A percentile compares a stretch with the other conserved stretches of the same genome.
Evolutionary conservation across 2,888 invertebrate genomes (phyloP).

Genomic region (Tholera decimalis): DNA sequence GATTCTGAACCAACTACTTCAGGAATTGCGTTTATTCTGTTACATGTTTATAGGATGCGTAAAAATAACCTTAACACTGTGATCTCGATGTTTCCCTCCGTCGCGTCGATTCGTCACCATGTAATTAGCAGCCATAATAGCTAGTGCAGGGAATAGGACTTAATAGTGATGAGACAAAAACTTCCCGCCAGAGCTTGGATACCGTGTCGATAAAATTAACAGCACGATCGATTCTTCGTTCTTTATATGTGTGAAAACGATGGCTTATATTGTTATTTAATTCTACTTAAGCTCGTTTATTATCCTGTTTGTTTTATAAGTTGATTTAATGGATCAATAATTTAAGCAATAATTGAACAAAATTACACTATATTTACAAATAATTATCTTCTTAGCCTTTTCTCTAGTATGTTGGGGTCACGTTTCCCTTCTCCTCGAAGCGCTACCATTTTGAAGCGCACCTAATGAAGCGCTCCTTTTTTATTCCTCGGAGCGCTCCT

Average conservation of each 20-base stretch:
- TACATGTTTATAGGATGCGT: conserved; percentile 48
- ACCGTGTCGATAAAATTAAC: conserved; percentile 27
- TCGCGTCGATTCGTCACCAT: conserved; percentile 32
- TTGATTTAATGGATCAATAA: conserved; percentile 4
- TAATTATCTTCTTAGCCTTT: too few species aligned
- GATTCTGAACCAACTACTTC: too few species aligned
- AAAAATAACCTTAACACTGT: conserved; percentile 54
- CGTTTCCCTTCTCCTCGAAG: too few species aligned
- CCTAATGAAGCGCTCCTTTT: too few species aligned
- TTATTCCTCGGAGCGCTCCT: too few species aligned
- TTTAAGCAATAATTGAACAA: neutral
- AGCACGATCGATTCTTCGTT: neutral
- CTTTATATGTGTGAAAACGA: conserved; percentile 21
- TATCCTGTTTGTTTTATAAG: neutral
- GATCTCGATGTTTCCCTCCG: conserved; percentile 37
- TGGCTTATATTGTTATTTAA: conserved; percentile 5
- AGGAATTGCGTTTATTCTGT: too few species aligned
- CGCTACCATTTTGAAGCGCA: too few species aligned
- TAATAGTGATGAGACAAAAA: conserved; percentile 51
- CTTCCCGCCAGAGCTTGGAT: conserved; percentile 4
- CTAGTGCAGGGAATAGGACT: conserved; percentile 30
- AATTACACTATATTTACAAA: neutral
- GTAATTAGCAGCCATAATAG: conserved; percentile 56
- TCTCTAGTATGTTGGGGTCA: too few species aligned
- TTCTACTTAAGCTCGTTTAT: neutral